Evolutionary conservation across 2,888 invertebrate species (phyloP).

Genomic region (Spicauda simplicius): DNA sequence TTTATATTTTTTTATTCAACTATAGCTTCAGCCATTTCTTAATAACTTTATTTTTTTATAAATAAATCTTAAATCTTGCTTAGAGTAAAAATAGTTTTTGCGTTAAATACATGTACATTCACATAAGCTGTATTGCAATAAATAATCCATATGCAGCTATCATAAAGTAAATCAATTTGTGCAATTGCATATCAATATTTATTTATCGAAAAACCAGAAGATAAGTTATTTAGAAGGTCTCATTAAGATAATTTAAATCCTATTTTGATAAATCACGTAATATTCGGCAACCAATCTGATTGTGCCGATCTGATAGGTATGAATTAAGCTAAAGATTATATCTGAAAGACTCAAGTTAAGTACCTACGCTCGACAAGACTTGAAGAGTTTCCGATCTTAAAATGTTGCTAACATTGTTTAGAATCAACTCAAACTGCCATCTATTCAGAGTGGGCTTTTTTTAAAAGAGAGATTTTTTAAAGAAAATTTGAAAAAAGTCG

Average conservation of each 20-base stretch:
- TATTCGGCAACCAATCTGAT: not conserved
- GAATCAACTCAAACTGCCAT: not conserved
- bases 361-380: not conserved
- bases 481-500: no score
- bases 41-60: no score
- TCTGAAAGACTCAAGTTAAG: not conserved
- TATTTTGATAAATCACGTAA: not conserved
- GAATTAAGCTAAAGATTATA: not conserved
- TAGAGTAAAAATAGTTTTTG: no score
- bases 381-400: not conserved
- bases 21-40: not conserved
- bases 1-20: no score
- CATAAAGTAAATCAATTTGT: not conserved
- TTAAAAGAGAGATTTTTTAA: no score
- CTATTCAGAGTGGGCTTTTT: no score
- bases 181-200: not conserved
- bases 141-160: not conserved
- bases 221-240: not conserved
- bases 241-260: slow-evolving; percentile 1
- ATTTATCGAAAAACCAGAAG: not conserved
- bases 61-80: no score
- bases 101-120: no score
- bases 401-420: not conserved
- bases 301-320: not conserved
- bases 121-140: no score